These are phyloP conservation scores for Andrena haemorrhoa DNA, from an alignment of 2,888 invertebrate genomes.

Conservation along the genomic window DNA sequence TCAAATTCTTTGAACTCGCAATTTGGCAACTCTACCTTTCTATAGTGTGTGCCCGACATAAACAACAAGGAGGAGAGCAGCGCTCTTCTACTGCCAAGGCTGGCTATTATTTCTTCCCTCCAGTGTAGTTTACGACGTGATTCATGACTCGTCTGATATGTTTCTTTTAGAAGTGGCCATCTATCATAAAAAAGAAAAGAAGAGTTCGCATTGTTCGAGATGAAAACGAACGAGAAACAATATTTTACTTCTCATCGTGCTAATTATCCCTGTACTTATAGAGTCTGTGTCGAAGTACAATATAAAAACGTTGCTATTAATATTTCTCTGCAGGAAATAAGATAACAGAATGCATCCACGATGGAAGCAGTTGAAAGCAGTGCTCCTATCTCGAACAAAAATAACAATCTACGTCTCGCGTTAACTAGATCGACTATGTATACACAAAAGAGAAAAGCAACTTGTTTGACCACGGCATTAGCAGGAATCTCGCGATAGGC, in stretches of 20 bases:
- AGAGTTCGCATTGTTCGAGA: no score
- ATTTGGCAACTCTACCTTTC: conserved; percentile 84
- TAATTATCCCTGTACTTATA: no score
- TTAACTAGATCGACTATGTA: background rate
- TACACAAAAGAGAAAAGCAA: background rate
- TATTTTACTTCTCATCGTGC: no score
- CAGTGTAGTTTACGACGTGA: conserved; percentile 76
- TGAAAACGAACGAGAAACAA: no score
- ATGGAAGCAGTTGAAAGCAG: background rate
- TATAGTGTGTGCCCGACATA: conserved; percentile 85
- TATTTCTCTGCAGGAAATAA: background rate
- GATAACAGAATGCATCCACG: background rate
- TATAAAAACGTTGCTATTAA: background rate
- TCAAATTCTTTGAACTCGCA: conserved; percentile 85
- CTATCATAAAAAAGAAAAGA: conserved; percentile 72
- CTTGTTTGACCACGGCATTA: background rate
- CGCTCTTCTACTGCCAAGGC: conserved; percentile 78
- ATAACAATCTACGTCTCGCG: background rate
- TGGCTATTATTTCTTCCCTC: conserved; percentile 83
- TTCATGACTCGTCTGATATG: conserved; percentile 77
- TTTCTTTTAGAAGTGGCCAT: conserved; percentile 83
- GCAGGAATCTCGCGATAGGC: background rate
- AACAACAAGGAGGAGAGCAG: conserved; percentile 81
- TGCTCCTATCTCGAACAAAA: background rate
- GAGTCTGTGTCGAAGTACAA: background rate